phyloP scores from a whole-genome alignment of 2,888 invertebrate species.

The Ichneumoninae sp. region DNA sequence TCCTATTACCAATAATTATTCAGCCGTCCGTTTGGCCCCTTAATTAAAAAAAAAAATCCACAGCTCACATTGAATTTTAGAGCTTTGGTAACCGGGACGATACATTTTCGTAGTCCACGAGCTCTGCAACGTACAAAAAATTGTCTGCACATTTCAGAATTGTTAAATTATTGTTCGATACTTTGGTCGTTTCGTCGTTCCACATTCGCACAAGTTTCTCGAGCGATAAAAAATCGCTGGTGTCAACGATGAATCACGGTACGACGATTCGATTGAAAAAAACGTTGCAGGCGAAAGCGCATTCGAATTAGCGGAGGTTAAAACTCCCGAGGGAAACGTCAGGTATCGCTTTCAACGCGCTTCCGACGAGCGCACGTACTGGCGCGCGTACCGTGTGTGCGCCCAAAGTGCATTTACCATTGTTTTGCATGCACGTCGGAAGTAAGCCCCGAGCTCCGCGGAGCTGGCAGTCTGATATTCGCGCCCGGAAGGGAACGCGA shows the following conservation, averaged over 20 bases:
- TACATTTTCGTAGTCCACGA: background rate
- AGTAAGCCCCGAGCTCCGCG: background rate
- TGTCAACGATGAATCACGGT: slow-evolving; percentile 22
- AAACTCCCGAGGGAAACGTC: slow-evolving; percentile 25
- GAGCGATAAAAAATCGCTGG: background rate
- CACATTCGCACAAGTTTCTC: background rate
- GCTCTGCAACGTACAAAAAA: background rate
- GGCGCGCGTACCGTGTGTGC: background rate
- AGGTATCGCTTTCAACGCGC: slow-evolving; percentile 10
- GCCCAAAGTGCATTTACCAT: slow-evolving; percentile 31
- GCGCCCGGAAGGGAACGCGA: slow-evolving; percentile 21
- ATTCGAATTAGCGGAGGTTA: slow-evolving; percentile 25
- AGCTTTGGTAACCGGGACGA: too few relatives aligned
- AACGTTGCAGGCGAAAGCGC: background rate
- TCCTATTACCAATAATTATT: too few relatives aligned
- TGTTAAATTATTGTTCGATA: background rate
- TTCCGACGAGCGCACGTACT: background rate
- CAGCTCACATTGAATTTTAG: too few relatives aligned
- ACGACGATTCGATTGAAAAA: background rate
- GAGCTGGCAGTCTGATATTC: background rate
- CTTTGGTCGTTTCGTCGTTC: background rate
- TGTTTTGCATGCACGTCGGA: slow-evolving; percentile 36
- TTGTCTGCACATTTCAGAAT: background rate
- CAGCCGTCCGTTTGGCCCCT: too few relatives aligned
- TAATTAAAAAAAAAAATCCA: too few relatives aligned